Conservation (phyloP, 2,113 vertebrate species). For the Phylloscopus trochilus region DNA sequence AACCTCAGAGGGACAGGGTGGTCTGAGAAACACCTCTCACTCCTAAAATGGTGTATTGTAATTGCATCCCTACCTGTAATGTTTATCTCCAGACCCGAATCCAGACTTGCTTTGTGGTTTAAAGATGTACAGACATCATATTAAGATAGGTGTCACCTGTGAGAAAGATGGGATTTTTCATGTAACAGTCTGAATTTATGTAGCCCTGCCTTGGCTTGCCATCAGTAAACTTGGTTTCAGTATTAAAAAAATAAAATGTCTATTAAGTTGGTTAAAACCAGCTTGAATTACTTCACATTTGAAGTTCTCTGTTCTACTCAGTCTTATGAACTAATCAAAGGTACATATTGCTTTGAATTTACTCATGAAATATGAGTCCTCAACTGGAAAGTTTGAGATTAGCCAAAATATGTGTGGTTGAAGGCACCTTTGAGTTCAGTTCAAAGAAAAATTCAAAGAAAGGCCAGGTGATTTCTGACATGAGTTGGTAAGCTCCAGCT, state of each 20-base stretch:
- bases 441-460: constrained; percentile 12
- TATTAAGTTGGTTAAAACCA: neutral
- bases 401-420: constrained; percentile 2
- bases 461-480: neutral
- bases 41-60: neutral
- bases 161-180: neutral
- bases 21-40: neutral
- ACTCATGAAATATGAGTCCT: neutral
- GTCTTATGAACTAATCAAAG: constrained; percentile 15
- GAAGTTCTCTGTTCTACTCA: neutral
- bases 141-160: neutral
- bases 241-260: neutral
- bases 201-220: neutral
- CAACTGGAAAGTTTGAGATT: constrained; percentile 19
- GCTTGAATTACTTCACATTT: neutral
- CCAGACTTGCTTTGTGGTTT: neutral
- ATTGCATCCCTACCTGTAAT: rapidly evolving
- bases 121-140: neutral
- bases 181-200: neutral
- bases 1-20: neutral
- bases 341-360: constrained; percentile 11
- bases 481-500: neutral
- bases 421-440: neutral
- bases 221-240: neutral
- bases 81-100: neutral